Conservation (phyloP, 2,888 invertebrate genomes). For the Fabriciana adippe region DNA sequence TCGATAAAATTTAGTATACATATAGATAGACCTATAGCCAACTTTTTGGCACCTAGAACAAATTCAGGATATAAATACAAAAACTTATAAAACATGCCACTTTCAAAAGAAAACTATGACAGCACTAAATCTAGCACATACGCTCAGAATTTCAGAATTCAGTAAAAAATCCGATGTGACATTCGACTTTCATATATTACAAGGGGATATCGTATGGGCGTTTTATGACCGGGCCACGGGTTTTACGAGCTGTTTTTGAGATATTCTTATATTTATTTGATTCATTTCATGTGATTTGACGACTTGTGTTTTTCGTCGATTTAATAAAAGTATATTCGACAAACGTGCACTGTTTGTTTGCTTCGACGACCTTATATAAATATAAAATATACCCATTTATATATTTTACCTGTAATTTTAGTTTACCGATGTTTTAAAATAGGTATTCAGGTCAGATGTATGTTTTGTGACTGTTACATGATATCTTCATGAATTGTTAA, state of each 20-base stretch:
- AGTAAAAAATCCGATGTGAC: conserved; percentile 11
- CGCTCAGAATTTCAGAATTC: conserved; percentile 4
- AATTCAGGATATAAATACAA: too few relatives aligned
- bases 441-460: too few relatives aligned
- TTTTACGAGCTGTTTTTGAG: conserved; percentile 35
- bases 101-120: neutral
- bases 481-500: too few relatives aligned
- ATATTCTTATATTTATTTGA: conserved; percentile 31
- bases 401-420: too few relatives aligned
- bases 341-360: too few relatives aligned
- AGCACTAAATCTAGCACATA: conserved; percentile 4
- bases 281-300: conserved; percentile 31
- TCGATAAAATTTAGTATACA: neutral
- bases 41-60: too few relatives aligned
- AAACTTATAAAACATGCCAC: too few relatives aligned
- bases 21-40: neutral
- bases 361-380: neutral
- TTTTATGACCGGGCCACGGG: conserved; percentile 28
- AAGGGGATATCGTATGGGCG: conserved; percentile 29
- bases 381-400: too few relatives aligned
- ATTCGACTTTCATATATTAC: conserved; percentile 29
- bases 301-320: conserved; percentile 16
- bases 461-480: too few relatives aligned
- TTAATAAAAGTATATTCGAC: conserved; percentile 1
- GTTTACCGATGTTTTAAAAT: too few relatives aligned